Percentiles rank a stretch among this genome's conserved stretches.
Evolutionary conservation across 2,888 invertebrate species (phyloP).

Genomic region (Oxytorus armatus): DNA sequence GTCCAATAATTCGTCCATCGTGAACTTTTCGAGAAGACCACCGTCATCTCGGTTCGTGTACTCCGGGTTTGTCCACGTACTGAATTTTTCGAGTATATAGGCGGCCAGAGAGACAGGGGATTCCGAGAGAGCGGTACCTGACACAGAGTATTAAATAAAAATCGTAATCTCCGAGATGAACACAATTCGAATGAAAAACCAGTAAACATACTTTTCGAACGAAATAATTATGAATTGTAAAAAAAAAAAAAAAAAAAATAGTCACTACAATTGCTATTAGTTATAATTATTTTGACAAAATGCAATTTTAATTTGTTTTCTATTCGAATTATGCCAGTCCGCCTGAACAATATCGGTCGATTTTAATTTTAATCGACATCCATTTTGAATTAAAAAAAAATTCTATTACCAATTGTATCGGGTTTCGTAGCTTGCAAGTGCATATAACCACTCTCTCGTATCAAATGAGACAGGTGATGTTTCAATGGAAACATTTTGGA

Average conservation of each 20-base stretch:
- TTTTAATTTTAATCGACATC: too few species aligned
- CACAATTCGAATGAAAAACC: too few species aligned
- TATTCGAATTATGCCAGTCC: too few species aligned
- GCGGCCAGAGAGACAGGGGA: conserved; percentile 95
- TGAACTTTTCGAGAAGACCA: conserved; percentile 88
- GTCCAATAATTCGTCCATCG: conserved; percentile 90
- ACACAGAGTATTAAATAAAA: conserved; percentile 52
- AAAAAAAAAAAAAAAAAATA: too few species aligned
- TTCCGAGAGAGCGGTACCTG: conserved; percentile 89
- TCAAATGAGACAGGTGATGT: conserved; percentile 70
- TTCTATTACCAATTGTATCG: conserved; percentile 90
- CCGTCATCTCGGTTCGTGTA: conserved; percentile 87
- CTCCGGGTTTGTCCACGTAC: conserved; percentile 88
- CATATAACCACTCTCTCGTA: conserved; percentile 87
- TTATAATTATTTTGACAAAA: too few species aligned
- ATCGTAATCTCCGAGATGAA: conserved; percentile 2
- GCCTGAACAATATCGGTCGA: too few species aligned
- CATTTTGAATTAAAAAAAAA: conserved; percentile 82
- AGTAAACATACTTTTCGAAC: too few species aligned
- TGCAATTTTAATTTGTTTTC: too few species aligned
- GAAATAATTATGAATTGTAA: too few species aligned
- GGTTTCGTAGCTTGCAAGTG: conserved; percentile 95
- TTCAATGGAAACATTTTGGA: conserved; percentile 86
- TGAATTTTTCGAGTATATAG: conserved; percentile 96
- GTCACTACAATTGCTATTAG: too few species aligned